phyloP scores from a whole-genome alignment of 2,888 invertebrate species.

The Geophilus truncorum region DNA sequence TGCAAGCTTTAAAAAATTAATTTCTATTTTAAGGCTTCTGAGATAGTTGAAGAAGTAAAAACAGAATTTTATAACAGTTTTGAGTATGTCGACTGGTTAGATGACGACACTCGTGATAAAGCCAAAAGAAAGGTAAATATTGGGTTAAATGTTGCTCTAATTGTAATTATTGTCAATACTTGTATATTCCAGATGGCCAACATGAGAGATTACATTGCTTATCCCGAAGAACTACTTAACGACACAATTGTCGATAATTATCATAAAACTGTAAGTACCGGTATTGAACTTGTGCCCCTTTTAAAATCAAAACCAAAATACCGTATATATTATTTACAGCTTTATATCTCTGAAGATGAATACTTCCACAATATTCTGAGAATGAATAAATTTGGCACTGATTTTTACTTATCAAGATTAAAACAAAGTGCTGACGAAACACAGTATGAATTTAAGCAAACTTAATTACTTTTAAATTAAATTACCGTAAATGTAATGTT shows the following conservation, averaged over 20 bases:
- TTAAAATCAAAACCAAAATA: not conserved
- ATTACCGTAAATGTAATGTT: constrained; percentile 57
- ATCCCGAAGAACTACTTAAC: constrained; percentile 82
- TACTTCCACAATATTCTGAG: constrained; percentile 10
- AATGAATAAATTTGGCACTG: not conserved
- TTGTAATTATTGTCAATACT: no score
- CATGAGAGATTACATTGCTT: constrained; percentile 86
- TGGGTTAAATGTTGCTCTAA: not conserved
- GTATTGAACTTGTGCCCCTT: not conserved
- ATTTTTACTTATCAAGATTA: constrained; percentile 1
- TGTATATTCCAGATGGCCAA: constrained; percentile 58
- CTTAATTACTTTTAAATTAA: not conserved
- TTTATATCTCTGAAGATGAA: not conserved
- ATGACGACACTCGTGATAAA: constrained; percentile 62
- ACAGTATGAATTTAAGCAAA: not conserved
- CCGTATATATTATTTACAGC: not conserved
- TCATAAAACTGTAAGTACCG: not conserved
- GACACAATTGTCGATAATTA: constrained; percentile 66
- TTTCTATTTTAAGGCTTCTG: constrained; percentile 1
- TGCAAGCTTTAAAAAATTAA: not conserved
- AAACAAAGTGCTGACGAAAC: not conserved
- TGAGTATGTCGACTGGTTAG: constrained; percentile 84
- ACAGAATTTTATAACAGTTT: constrained; percentile 75
- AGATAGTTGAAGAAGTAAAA: constrained; percentile 82
- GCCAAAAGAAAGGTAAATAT: constrained; percentile 47